These are phyloP conservation scores for Drosophila oshimai DNA, from an alignment of 1,140 invertebrate species.

Conservation along the genomic window DNA sequence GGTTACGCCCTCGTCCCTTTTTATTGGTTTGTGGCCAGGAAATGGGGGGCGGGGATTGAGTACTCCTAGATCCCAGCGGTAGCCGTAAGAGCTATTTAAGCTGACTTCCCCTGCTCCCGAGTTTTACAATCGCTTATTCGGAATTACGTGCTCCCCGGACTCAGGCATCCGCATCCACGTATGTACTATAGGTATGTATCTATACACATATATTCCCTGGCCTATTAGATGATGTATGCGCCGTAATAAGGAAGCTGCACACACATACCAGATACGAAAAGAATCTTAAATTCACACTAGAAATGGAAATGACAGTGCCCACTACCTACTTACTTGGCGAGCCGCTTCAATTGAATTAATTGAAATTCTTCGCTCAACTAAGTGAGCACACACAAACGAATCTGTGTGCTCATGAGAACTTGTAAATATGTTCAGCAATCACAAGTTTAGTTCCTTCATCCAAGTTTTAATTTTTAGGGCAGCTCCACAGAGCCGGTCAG, in stretches of 20 bases:
- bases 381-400: constrained; percentile 37
- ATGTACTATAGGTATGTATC: neutral
- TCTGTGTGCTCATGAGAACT: constrained; percentile 35
- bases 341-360: constrained; percentile 74
- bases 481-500: constrained; percentile 1
- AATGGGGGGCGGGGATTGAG: constrained; percentile 1
- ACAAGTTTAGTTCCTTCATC: constrained; percentile 17
- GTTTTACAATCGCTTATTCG: constrained; percentile 60
- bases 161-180: neutral
- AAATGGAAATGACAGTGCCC: constrained; percentile 21
- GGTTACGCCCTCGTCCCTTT: constrained; percentile 47
- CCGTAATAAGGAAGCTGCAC: constrained; percentile 73
- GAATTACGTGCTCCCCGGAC: constrained; percentile 35
- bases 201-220: constrained; percentile 2
- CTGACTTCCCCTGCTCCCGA: constrained; percentile 46
- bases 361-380: constrained; percentile 75
- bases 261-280: constrained; percentile 25
- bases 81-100: constrained; percentile 71
- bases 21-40: constrained; percentile 63
- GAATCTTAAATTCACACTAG: constrained; percentile 60
- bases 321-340: constrained; percentile 47
- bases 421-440: constrained; percentile 25
- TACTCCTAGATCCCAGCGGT: constrained; percentile 9
- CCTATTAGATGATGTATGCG: constrained; percentile 65
- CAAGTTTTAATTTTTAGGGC: constrained; percentile 19